Evolutionary conservation across 2,797 vertebrate genomes (phyloP), one percentile per base, ranked within the genome.

Genomic region (Parotocinclus haroldoi): DNA sequence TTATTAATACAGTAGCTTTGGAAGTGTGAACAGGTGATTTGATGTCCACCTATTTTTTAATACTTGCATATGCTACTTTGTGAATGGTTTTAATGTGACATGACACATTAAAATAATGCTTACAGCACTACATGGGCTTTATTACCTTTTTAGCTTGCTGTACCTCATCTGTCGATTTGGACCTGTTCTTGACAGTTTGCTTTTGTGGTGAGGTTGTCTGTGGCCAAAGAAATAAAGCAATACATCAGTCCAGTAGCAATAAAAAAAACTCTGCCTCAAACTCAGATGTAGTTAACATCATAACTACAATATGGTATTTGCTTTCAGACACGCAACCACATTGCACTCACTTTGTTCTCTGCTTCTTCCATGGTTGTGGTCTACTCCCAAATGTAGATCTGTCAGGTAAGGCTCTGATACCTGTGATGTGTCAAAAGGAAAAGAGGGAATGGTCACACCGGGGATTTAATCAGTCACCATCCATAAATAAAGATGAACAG

Each of bases 91-190:
- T 27, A 27, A 27, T 3, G 40, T 42, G 40, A 42, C 8, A 42
- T 42, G 40, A 42, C 40, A 42, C 9, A 42, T 3, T 42, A 8
- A 4, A 27, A n/a, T 27, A 27, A 27, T 27, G 27, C 27, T 42
- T 9, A 11, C 40, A 42, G 9, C 40, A 42, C 27, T 42, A 42
- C 3, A 9, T 42, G 40, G 10, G 40, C 40, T 42, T 42, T 8
- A 1, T 36, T 74, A 88, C 87, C 85, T 89, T 87, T 79, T 87
- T 89, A 44, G 86, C 86, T 76, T 80, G 84, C 66, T 85, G 83
- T 58, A 87, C 83, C 50, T 88, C 86, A 3, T 86, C 86, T 17
- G 84, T 88, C 38, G 87, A 89, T 73, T 83, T 89, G 58, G 86
- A 87, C 13, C 82, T 78, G 61, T 66, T 83, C 71, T 88, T 89